A percentile compares a stretch with the other conserved stretches of the same genome.
phyloP scores from a whole-genome alignment of 2,888 invertebrate genomes.

The Liopterus haemorrhoidalis region DNA sequence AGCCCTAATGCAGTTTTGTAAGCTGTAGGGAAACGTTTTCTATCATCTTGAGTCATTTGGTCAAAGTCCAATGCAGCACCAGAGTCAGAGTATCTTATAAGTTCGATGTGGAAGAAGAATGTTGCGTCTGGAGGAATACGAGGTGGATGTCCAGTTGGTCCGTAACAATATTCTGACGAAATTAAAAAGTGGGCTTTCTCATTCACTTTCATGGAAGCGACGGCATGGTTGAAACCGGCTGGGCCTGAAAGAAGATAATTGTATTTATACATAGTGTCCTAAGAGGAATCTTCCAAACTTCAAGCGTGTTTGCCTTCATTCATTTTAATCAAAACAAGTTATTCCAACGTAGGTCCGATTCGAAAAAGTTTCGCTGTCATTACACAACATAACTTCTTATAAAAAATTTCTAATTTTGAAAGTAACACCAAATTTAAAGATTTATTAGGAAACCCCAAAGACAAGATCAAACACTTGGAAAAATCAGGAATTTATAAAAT shows the following conservation, averaged over 20 bases:
- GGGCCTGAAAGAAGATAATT: constrained; percentile 50
- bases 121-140: constrained; percentile 69
- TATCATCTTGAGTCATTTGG: constrained; percentile 51
- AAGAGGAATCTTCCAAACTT: too few species aligned
- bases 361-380: too few species aligned
- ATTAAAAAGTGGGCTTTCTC: constrained; percentile 76
- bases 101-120: constrained; percentile 67
- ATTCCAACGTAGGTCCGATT: too few species aligned
- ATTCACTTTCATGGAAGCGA: constrained; percentile 70
- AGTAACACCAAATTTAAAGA: too few species aligned
- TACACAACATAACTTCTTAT: too few species aligned
- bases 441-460: too few species aligned
- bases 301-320: too few species aligned
- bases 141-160: constrained; percentile 68
- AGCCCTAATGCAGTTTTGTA: constrained; percentile 55
- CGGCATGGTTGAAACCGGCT: constrained; percentile 66
- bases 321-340: too few species aligned
- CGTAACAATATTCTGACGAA: constrained; percentile 67
- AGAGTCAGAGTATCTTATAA: constrained; percentile 56
- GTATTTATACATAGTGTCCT: constrained; percentile 45
- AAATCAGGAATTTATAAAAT: too few species aligned
- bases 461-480: too few species aligned
- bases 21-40: constrained; percentile 55
- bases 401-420: too few species aligned
- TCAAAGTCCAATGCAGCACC: constrained; percentile 47